Evolutionary conservation across 1,140 invertebrate genomes (phyloP).

Genomic region (Pachyrhynchus sulphureomaculatus): DNA sequence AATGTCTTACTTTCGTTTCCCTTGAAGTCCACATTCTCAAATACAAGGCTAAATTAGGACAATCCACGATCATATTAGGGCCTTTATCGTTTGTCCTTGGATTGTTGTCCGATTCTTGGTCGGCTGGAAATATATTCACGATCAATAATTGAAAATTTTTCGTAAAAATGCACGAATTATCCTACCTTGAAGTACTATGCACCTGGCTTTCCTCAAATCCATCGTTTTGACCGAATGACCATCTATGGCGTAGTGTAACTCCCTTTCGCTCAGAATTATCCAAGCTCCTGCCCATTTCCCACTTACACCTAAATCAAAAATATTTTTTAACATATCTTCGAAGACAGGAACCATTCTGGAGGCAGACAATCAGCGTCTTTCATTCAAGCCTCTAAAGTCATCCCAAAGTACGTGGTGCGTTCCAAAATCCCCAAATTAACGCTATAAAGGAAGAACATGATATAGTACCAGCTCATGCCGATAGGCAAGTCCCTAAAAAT

Average conservation of each 20-base stretch:
- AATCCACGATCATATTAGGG: slow-evolving; percentile 66
- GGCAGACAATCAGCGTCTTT: no score
- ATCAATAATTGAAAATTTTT: neutral
- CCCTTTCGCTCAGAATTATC: slow-evolving; percentile 70
- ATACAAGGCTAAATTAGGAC: slow-evolving; percentile 63
- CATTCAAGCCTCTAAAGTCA: no score
- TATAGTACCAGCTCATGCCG: no score
- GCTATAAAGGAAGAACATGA: no score
- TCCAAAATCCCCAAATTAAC: no score
- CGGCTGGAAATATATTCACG: slow-evolving; percentile 16
- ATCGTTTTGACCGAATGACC: slow-evolving; percentile 60
- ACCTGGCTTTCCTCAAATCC: slow-evolving; percentile 79
- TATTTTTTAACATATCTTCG: no score
- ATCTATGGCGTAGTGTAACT: slow-evolving; percentile 66
- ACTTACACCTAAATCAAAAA: slow-evolving; percentile 57
- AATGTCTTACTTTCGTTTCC: slow-evolving; percentile 60
- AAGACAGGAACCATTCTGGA: no score
- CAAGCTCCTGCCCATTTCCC: slow-evolving; percentile 75
- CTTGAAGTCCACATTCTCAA: slow-evolving; percentile 67
- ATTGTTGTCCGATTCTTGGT: slow-evolving; percentile 54
- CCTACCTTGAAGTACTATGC: slow-evolving; percentile 62
- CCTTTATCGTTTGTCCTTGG: slow-evolving; percentile 60
- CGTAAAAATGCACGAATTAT: no score
- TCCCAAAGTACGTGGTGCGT: no score
- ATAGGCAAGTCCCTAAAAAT: no score